Conservation (phyloP, 1,140 invertebrate species). For the Caenorhabditis brenneri region DNA sequence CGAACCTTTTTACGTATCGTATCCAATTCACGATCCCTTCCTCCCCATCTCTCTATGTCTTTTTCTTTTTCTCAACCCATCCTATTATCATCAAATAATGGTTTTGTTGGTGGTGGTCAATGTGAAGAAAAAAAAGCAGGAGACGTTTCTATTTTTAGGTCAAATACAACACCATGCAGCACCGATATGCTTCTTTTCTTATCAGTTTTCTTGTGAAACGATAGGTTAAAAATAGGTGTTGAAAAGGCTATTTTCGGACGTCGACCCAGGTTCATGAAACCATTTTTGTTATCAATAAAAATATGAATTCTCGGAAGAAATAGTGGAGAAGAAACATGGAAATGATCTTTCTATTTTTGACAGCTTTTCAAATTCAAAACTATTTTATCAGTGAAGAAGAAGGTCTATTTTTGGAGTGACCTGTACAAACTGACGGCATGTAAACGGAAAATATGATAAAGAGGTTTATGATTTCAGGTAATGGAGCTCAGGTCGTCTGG, state of each 20-base stretch:
- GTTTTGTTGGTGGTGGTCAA: not conserved
- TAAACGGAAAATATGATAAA: not conserved
- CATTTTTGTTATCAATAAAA: not conserved
- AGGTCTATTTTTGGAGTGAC: not conserved
- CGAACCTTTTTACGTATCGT: conserved; percentile 2
- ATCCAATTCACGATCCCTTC: not conserved
- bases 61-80: not conserved
- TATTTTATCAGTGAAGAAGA: not conserved
- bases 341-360: conserved; percentile 7
- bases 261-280: not conserved
- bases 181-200: not conserved
- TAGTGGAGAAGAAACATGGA: not conserved
- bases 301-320: conserved; percentile 24
- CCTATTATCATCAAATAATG: not conserved
- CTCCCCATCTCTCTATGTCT: not conserved
- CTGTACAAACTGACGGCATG: not conserved
- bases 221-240: conserved; percentile 24
- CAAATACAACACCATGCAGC: not conserved
- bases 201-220: not conserved
- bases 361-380: not conserved
- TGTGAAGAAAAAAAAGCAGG: not conserved
- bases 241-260: not conserved
- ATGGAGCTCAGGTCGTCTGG: conserved; percentile 19
- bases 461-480: not conserved
- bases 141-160: conserved; percentile 10